Conservation (phyloP, 2,113 vertebrate genomes). For the Mus pahari region DNA sequence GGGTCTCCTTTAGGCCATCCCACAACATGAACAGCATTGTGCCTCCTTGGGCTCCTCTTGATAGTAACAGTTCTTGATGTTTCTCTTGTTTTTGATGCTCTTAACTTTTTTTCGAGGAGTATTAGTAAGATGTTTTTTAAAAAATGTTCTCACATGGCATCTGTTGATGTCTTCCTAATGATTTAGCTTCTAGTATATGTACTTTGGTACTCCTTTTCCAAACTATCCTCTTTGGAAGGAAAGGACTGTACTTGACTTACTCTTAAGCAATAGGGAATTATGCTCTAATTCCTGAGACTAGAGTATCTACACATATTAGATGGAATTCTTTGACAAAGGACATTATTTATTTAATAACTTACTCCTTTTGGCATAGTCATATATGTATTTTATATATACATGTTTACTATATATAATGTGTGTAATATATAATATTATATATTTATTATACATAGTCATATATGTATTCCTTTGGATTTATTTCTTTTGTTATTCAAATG, state of each 20-base stretch:
- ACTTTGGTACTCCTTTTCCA: not conserved
- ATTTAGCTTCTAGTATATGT: not conserved
- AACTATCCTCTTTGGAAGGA: slow-evolving; percentile 24
- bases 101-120: not conserved
- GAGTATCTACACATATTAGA: not conserved
- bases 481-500: not conserved
- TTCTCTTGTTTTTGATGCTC: not conserved
- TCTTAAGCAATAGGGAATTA: not conserved
- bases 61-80: not conserved
- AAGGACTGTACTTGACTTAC: not conserved
- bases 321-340: not conserved
- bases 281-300: not conserved
- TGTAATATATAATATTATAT: not conserved
- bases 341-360: slow-evolving; percentile 35
- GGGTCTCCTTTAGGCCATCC: too few species aligned
- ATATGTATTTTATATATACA: not conserved
- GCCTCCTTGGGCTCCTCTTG: not conserved
- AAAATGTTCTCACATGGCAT: not conserved
- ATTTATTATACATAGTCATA: not conserved
- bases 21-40: not conserved
- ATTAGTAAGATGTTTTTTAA: not conserved
- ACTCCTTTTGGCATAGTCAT: not conserved
- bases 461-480: not conserved
- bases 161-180: not conserved
- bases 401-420: too few species aligned